Conservation (phyloP, 1,140 invertebrate genomes). For the Brachionus manjavacas region DNA sequence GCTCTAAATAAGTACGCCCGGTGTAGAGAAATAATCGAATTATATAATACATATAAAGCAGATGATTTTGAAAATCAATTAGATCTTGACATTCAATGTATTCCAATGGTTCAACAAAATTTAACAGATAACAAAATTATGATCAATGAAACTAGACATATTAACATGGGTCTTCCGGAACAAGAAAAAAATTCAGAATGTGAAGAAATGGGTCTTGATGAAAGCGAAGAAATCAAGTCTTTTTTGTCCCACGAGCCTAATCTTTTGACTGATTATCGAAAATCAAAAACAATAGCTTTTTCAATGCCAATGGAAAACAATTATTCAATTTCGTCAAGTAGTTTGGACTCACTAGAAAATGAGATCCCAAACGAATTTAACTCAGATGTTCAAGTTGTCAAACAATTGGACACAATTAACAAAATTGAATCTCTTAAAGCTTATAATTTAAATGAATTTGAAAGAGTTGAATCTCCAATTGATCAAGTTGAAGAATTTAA, state of each 20-base stretch:
- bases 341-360: not conserved
- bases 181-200: not conserved
- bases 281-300: not conserved
- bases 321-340: not conserved
- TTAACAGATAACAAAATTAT: not conserved
- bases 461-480: not conserved
- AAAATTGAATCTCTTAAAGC: not conserved
- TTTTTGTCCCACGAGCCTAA: not conserved
- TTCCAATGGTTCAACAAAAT: not conserved
- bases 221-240: not conserved
- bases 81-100: not conserved
- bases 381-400: not conserved
- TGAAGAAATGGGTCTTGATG: not conserved
- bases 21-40: constrained; percentile 3
- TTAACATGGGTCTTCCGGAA: not conserved
- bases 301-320: not conserved
- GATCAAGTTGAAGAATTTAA: not conserved
- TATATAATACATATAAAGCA: not conserved
- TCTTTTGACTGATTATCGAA: not conserved
- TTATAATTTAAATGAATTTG: not conserved
- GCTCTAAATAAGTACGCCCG: not conserved
- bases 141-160: not conserved
- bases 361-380: not conserved
- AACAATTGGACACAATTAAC: not conserved
- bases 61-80: not conserved